phyloP scores from a whole-genome alignment of 2,888 invertebrate species.

The Aspidiotus rigidus region DNA sequence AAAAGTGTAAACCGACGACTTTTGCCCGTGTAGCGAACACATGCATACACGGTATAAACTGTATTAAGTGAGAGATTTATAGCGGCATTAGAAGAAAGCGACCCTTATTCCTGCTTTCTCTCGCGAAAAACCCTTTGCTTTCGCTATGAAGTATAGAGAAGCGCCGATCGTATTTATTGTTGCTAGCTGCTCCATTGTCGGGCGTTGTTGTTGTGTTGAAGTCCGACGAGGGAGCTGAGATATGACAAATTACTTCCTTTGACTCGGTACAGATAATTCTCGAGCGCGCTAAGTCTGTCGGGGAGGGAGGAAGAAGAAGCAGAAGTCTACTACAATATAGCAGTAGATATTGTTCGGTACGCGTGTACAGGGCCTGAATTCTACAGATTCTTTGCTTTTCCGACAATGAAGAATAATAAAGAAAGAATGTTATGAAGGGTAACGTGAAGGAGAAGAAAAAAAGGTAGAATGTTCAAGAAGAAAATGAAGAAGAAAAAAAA shows the following conservation, averaged over 20 bases:
- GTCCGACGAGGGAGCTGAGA: slow-evolving; percentile 19
- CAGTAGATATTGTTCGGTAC: no score
- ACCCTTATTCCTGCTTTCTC: not conserved
- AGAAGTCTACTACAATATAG: no score
- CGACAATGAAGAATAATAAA: no score
- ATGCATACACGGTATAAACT: slow-evolving; percentile 19
- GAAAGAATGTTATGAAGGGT: no score
- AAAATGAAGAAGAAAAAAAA: no score
- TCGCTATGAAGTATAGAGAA: not conserved
- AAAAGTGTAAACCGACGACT: no score
- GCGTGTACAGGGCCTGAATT: no score
- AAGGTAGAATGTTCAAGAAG: no score
- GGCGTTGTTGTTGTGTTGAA: slow-evolving; percentile 11
- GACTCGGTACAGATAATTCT: slow-evolving; percentile 26
- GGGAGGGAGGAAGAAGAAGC: not conserved
- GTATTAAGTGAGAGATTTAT: slow-evolving; percentile 25
- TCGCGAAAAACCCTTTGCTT: slow-evolving; percentile 1
- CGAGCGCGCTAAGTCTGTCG: slow-evolving; percentile 15
- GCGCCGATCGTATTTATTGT: slow-evolving; percentile 20
- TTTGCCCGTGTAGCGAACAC: not conserved
- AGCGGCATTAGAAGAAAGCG: slow-evolving; percentile 16
- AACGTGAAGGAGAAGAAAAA: no score
- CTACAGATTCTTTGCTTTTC: no score
- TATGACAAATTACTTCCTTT: slow-evolving; percentile 29
- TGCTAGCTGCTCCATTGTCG: slow-evolving; percentile 13